Conservation (phyloP, 2,888 invertebrate species). For the Xanthorhoe designata region DNA sequence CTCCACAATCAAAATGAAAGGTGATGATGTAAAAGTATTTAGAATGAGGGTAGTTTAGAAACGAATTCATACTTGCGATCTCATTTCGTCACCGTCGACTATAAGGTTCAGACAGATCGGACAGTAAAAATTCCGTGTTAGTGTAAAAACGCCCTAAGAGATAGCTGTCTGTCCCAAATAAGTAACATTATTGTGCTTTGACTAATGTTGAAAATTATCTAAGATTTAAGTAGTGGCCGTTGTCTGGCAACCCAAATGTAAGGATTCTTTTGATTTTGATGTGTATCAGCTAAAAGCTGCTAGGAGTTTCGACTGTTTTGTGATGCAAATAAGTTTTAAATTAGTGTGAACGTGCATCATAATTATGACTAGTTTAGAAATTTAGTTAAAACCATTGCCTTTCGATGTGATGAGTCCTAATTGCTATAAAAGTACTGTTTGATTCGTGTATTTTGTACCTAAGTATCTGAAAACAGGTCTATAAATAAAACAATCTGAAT, state of each 20-base stretch:
- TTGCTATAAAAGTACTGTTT: slow-evolving; percentile 24
- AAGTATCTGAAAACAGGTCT: slow-evolving; percentile 31
- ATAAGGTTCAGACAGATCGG: no score
- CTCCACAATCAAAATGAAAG: no score
- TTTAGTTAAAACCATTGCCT: slow-evolving; percentile 6
- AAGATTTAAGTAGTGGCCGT: not conserved
- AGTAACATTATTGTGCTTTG: no score
- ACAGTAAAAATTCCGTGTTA: no score
- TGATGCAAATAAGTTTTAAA: not conserved
- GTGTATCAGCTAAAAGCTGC: slow-evolving; percentile 2
- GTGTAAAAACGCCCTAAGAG: no score
- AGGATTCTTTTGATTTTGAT: not conserved
- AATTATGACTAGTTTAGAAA: slow-evolving; percentile 1
- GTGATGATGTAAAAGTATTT: no score
- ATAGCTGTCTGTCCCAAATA: no score
- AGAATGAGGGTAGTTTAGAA: no score
- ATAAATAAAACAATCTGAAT: slow-evolving; percentile 61
- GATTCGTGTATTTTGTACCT: slow-evolving; percentile 29
- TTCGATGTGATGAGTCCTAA: slow-evolving; percentile 8
- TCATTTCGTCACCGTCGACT: no score
- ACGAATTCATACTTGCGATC: no score
- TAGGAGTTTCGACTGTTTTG: slow-evolving; percentile 2
- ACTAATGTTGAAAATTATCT: no score
- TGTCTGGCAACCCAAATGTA: not conserved
- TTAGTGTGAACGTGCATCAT: not conserved